These are phyloP conservation scores for Apis dorsata DNA, from an alignment of 1,140 invertebrate genomes.

Conservation along the genomic window DNA sequence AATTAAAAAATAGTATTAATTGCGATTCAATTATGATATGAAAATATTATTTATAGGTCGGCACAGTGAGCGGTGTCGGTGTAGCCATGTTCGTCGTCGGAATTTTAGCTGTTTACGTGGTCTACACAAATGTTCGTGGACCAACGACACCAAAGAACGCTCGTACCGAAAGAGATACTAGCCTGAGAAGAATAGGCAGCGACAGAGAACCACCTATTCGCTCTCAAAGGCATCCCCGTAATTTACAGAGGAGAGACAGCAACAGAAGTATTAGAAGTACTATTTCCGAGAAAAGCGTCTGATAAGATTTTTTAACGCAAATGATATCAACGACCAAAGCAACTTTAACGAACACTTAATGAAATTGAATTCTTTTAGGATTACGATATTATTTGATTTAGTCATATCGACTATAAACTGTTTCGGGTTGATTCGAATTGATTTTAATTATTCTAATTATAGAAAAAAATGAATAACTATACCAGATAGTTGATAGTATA, in stretches of 20 bases:
- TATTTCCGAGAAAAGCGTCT: conserved; percentile 71
- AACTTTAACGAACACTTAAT: not conserved
- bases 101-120: conserved; percentile 74
- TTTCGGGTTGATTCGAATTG: not conserved
- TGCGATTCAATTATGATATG: no score
- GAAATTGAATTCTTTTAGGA: not conserved
- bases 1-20: not conserved
- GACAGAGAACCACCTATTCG: conserved; percentile 66
- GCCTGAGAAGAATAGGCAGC: conserved; percentile 71
- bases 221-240: conserved; percentile 39
- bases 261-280: conserved; percentile 64
- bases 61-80: conserved; percentile 74
- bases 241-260: conserved; percentile 64
- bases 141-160: conserved; percentile 60
- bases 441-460: not conserved
- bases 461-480: no score
- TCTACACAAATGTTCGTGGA: conserved; percentile 73
- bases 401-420: not conserved
- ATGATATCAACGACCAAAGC: not conserved
- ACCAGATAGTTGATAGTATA: no score
- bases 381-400: not conserved
- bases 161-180: conserved; percentile 64
- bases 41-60: conserved; percentile 61
- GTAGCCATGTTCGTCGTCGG: conserved; percentile 76
- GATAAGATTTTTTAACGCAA: conserved; percentile 1